These are phyloP conservation scores for Platycheirus albimanus DNA, from an alignment of 2,888 invertebrate species.

Conservation along the genomic window DNA sequence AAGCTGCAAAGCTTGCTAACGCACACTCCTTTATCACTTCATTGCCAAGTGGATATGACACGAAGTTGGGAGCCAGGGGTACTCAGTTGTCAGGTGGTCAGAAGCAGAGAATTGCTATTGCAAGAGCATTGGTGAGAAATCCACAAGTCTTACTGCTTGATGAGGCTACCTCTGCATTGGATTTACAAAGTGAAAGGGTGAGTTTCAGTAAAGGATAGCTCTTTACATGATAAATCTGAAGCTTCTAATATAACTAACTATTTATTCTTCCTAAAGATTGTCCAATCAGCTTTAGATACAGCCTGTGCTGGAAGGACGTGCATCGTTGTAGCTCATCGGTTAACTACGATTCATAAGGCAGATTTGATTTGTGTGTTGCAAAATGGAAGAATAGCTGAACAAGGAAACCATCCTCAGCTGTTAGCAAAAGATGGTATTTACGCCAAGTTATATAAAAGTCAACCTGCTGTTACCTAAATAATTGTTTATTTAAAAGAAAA, in stretches of 20 bases:
- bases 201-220: too few relatives aligned
- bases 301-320: conserved; percentile 92
- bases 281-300: conserved; percentile 92
- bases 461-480: conserved; percentile 77
- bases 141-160: conserved; percentile 87
- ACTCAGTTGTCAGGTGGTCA: conserved; percentile 91
- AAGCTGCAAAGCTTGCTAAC: conserved; percentile 88
- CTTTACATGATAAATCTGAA: too few relatives aligned
- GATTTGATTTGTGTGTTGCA: conserved; percentile 93
- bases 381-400: conserved; percentile 88
- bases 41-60: conserved; percentile 89
- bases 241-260: too few relatives aligned
- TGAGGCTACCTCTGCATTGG: conserved; percentile 89
- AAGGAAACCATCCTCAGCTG: conserved; percentile 89
- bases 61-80: conserved; percentile 88
- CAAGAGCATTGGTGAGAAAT: conserved; percentile 87
- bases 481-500: too few relatives aligned
- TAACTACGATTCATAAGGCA: conserved; percentile 91
- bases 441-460: conserved; percentile 85
- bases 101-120: conserved; percentile 91
- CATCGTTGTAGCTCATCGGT: conserved; percentile 93
- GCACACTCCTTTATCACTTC: conserved; percentile 88
- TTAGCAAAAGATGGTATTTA: conserved; percentile 86
- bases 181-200: conserved; percentile 88
- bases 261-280: conserved; percentile 85